phyloP scores from a whole-genome alignment of 2,888 invertebrate species.

The Eurois occulta region DNA sequence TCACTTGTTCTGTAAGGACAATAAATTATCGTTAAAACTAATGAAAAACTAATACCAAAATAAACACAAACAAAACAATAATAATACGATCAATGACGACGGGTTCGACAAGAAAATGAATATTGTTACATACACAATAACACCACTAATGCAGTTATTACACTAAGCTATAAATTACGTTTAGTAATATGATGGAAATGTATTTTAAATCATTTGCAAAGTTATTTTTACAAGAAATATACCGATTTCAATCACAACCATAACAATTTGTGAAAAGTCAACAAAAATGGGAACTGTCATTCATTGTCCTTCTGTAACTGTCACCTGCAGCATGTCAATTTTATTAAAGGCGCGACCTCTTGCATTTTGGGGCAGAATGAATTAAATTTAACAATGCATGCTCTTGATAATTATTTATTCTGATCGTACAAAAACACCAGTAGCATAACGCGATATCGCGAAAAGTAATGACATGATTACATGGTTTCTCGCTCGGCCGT shows the following conservation, averaged over 20 bases:
- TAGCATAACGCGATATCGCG: no score
- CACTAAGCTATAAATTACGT: slow-evolving; percentile 34
- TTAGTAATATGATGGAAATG: slow-evolving; percentile 15
- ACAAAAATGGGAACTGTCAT: slow-evolving; percentile 4
- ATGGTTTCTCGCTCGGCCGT: background rate
- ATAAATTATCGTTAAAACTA: slow-evolving; percentile 9
- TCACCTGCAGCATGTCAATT: background rate
- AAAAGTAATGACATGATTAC: background rate
- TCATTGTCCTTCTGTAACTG: background rate
- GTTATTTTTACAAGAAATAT: slow-evolving; percentile 39
- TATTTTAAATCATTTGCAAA: background rate
- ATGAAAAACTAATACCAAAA: background rate
- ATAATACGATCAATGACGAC: background rate
- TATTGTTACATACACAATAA: slow-evolving; percentile 41
- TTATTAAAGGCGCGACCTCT: background rate
- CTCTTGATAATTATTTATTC: background rate
- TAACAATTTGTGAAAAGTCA: slow-evolving; percentile 30
- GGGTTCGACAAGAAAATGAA: slow-evolving; percentile 7
- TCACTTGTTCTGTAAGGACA: slow-evolving; percentile 74
- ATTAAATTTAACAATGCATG: background rate
- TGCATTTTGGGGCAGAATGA: slow-evolving; percentile 13
- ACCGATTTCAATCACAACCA: slow-evolving; percentile 52
- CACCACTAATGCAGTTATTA: slow-evolving; percentile 36
- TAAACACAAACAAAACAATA: slow-evolving; percentile 1
- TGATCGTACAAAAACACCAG: background rate